Conservation (phyloP, 1,140 invertebrate genomes). For the Procambarus virginalis region DNA sequence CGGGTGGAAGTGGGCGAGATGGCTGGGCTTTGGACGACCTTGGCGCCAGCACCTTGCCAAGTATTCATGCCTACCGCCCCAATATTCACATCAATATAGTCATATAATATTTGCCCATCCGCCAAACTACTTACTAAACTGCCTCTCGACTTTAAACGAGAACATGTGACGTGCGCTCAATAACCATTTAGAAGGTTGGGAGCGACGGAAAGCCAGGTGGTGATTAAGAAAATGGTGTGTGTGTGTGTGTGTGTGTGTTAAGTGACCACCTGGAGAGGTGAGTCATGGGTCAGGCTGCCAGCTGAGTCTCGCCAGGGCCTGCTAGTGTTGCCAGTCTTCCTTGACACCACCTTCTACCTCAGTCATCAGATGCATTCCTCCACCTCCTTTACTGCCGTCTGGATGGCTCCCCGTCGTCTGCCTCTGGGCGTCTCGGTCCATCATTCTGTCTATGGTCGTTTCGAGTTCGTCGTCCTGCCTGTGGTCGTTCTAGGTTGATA, state of each 20-base stretch:
- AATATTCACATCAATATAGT: neutral
- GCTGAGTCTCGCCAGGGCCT: neutral
- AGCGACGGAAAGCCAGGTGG: no score
- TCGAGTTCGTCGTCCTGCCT: no score
- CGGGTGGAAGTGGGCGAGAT: neutral
- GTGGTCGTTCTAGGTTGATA: no score
- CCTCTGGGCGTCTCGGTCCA: neutral
- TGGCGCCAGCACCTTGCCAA: neutral
- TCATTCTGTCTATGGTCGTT: no score
- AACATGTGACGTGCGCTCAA: no score
- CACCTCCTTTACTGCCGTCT: neutral
- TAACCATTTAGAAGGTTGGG: no score
- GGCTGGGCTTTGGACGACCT: neutral
- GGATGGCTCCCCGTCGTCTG: neutral
- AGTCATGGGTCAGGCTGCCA: neutral
- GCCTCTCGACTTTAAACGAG: neutral
- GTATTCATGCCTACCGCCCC: neutral
- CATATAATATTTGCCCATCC: neutral
- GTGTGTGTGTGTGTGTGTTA: neutral
- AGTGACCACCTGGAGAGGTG: neutral
- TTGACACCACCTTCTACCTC: neutral
- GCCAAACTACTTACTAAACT: neutral
- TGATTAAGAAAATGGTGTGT: no score
- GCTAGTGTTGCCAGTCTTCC: neutral
- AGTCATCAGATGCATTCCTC: neutral